A percentile compares a stretch with the other conserved stretches of the same genome.
phyloP scores from a whole-genome alignment of 2,113 vertebrate genomes.

The Bombycilla garrulus region DNA sequence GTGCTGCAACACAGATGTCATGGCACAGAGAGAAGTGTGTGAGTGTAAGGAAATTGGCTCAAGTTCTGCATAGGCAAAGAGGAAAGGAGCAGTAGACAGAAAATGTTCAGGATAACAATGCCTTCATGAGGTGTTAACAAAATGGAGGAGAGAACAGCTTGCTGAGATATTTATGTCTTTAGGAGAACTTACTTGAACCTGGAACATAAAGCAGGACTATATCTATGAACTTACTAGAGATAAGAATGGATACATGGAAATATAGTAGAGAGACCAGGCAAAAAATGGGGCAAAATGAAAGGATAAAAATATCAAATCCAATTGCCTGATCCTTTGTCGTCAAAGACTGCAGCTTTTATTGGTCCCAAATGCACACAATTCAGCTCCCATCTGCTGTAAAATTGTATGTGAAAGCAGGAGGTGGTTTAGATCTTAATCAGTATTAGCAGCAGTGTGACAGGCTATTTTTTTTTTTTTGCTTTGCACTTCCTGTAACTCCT shows the following conservation, averaged over 20 bases:
- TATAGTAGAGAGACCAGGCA: neutral
- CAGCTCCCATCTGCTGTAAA: neutral
- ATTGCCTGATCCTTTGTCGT: neutral
- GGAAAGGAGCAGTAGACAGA: neutral
- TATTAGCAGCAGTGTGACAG: conserved; percentile 67
- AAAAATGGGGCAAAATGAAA: neutral
- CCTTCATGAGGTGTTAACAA: neutral
- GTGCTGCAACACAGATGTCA: neutral
- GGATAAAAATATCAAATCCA: neutral
- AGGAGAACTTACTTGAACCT: neutral
- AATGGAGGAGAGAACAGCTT: neutral
- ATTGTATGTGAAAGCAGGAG: conserved; percentile 4
- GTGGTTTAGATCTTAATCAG: conserved; percentile 57
- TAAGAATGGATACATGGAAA: neutral
- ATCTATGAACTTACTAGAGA: neutral
- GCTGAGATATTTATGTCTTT: neutral
- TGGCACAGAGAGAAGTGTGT: neutral
- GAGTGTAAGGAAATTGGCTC: neutral
- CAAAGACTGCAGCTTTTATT: neutral
- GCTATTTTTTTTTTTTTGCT: conserved; percentile 59
- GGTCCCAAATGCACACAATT: neutral
- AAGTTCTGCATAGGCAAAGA: neutral
- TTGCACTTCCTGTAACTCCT: conserved; percentile 65
- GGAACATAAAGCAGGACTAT: neutral
- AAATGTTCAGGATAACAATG: neutral